Conservation (phyloP, 2,113 vertebrate species). For the Lethenteron reissneri region DNA sequence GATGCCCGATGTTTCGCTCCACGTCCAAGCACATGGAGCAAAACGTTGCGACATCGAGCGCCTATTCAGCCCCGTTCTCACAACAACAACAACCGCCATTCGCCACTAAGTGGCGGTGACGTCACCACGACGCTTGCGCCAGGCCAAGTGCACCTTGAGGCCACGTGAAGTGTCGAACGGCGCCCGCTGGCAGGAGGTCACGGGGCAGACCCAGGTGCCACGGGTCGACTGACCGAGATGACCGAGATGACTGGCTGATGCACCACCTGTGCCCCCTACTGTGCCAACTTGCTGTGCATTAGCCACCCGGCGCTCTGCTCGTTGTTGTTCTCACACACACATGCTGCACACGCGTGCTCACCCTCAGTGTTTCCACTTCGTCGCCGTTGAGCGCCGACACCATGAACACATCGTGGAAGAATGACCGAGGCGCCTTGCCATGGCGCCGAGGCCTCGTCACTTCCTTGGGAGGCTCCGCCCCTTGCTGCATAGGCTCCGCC, state of each 20-base stretch:
- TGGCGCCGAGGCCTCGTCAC: not conserved
- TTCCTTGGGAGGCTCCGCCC: not conserved
- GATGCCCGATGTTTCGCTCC: not conserved
- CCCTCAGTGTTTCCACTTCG: conserved; percentile 62
- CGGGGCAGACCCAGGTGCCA: too few species aligned
- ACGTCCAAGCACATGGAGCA: not conserved
- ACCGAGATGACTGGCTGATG: too few species aligned
- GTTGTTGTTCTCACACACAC: not conserved
- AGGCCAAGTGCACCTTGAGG: too few species aligned
- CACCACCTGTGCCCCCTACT: too few species aligned
- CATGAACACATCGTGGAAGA: conserved; percentile 15
- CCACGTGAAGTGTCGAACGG: too few species aligned
- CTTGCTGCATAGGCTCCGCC: not conserved
- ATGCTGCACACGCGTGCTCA: conserved; percentile 14
- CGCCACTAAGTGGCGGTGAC: too few species aligned
- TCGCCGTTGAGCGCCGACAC: conserved; percentile 41
- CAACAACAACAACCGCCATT: too few species aligned
- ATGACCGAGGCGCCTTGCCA: not conserved
- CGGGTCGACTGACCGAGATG: too few species aligned
- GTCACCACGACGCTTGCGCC: too few species aligned
- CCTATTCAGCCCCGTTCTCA: not conserved
- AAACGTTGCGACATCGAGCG: not conserved
- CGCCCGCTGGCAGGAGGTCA: too few species aligned
- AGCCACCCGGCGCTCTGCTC: too few species aligned
- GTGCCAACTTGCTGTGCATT: too few species aligned